Conservation (phyloP, 1,140 invertebrate species). For the Penaeus chinensis region DNA sequence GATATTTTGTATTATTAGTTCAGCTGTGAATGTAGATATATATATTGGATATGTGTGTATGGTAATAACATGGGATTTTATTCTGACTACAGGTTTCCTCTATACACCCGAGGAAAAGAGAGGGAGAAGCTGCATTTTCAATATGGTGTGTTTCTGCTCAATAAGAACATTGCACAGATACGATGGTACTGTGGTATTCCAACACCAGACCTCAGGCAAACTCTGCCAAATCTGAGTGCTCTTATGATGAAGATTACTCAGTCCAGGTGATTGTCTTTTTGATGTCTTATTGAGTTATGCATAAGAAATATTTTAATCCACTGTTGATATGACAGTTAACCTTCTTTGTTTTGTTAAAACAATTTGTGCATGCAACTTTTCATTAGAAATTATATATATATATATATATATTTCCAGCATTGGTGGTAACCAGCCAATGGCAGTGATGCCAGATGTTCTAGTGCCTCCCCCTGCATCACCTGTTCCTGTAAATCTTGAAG, state of each 20-base stretch:
- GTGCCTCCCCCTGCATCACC: conserved; percentile 21
- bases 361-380: too few species aligned
- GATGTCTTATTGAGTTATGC: conserved; percentile 18
- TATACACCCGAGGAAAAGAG: conserved; percentile 79
- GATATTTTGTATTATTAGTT: too few species aligned
- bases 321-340: not conserved
- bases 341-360: not conserved
- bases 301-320: not conserved
- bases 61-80: too few species aligned
- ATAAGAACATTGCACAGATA: conserved; percentile 88
- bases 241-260: conserved; percentile 37
- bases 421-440: conserved; percentile 33
- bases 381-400: not conserved
- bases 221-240: conserved; percentile 70
- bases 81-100: conserved; percentile 76
- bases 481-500: conserved; percentile 29
- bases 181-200: conserved; percentile 79
- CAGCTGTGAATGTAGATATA: too few species aligned
- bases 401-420: not conserved
- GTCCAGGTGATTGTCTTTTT: conserved; percentile 50
- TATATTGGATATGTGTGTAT: too few species aligned
- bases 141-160: conserved; percentile 87
- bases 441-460: conserved; percentile 51
- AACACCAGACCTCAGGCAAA: conserved; percentile 78
- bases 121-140: conserved; percentile 78